phyloP scores from a whole-genome alignment of 2,113 vertebrate species.

The Oenanthe oenanthe region DNA sequence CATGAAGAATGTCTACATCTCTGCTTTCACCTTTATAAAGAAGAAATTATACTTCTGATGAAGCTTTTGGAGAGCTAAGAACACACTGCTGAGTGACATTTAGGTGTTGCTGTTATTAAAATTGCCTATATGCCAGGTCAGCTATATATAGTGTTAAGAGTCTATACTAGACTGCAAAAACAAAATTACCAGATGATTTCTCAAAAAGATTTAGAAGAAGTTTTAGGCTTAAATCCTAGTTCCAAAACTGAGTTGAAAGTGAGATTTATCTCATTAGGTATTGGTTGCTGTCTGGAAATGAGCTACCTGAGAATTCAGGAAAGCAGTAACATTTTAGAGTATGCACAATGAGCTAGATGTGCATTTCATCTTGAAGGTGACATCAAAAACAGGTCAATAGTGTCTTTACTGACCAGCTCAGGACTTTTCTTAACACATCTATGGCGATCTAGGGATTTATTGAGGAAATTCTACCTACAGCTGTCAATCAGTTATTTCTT shows the following conservation, averaged over 20 bases:
- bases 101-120: background rate
- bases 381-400: background rate
- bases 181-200: background rate
- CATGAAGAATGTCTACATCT: background rate
- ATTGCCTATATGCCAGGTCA: background rate
- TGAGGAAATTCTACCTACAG: background rate
- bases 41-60: background rate
- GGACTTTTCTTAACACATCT: background rate
- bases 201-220: background rate
- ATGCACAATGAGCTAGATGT: fast-evolving
- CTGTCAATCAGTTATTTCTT: conserved; percentile 1
- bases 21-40: background rate
- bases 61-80: background rate
- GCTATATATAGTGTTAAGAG: background rate
- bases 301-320: background rate
- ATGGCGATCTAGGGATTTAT: background rate
- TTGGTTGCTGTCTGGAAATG: background rate
- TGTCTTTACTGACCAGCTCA: background rate
- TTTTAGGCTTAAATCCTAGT: background rate
- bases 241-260: background rate
- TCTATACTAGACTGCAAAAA: background rate
- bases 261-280: background rate
- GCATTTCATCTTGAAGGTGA: background rate
- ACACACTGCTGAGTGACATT: background rate
- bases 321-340: background rate